Evolutionary conservation across 2,113 vertebrate genomes (phyloP).

Genomic region (Xiphorhynchus elegans): DNA sequence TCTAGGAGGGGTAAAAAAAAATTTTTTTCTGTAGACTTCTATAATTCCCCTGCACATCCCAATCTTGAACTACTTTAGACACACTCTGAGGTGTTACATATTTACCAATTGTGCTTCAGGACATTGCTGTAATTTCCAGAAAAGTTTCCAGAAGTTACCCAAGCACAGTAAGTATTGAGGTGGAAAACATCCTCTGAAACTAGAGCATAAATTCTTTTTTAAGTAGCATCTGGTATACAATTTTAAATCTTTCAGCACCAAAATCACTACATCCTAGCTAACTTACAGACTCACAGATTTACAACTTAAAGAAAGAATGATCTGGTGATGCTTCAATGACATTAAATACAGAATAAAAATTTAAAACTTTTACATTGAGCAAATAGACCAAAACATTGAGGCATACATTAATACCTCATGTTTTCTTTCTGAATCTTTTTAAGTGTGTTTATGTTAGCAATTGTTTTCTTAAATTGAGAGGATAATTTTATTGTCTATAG

Average conservation of each 20-base stretch:
- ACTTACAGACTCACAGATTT: too few species aligned
- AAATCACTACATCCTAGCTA: background rate
- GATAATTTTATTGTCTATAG: background rate
- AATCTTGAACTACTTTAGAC: background rate
- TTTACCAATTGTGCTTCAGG: background rate
- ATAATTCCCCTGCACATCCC: background rate
- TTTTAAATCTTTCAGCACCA: background rate
- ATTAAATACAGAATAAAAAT: background rate
- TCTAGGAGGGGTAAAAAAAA: accelerated
- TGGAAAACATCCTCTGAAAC: background rate
- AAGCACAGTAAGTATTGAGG: background rate
- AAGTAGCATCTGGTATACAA: background rate
- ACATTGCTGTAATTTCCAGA: background rate
- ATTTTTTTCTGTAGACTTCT: background rate
- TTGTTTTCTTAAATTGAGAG: background rate
- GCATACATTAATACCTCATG: background rate
- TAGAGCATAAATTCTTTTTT: background rate
- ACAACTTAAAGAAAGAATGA: background rate
- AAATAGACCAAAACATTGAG: background rate
- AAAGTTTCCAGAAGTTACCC: background rate
- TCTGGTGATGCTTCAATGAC: background rate
- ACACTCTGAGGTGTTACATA: background rate
- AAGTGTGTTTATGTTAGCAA: background rate
- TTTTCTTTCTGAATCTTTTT: background rate
- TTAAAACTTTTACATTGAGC: background rate